Evolutionary conservation across 2,888 invertebrate genomes (phyloP).

Genomic region (Margaritifera margaritifera): DNA sequence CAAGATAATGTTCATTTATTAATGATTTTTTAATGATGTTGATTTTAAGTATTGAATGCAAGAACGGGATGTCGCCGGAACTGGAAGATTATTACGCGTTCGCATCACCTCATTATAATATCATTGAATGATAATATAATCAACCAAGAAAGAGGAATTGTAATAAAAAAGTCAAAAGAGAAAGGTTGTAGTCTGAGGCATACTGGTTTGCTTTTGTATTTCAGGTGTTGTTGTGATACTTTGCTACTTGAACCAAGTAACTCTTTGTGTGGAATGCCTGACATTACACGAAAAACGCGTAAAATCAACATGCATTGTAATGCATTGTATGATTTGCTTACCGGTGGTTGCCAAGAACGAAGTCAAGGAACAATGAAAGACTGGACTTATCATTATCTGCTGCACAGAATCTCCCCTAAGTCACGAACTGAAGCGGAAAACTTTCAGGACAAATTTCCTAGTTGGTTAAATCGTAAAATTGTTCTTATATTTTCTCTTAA

Average conservation of each 20-base stretch:
- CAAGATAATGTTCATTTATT: too few species aligned
- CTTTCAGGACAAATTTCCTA: constrained; percentile 47
- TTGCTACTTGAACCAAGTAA: constrained; percentile 62
- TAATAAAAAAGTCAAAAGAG: too few species aligned
- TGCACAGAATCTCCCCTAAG: constrained; percentile 38
- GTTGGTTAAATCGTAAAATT: constrained; percentile 37
- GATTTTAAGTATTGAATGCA: too few species aligned
- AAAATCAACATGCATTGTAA: constrained; percentile 25
- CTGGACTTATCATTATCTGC: constrained; percentile 63
- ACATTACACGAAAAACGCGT: constrained; percentile 58
- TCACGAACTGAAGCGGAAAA: constrained; percentile 44
- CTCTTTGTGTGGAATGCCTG: constrained; percentile 61
- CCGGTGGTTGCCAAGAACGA: constrained; percentile 38
- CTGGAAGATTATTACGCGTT: too few species aligned
- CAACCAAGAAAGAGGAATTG: too few species aligned
- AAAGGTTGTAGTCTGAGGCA: not conserved
- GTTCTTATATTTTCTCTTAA: constrained; percentile 35
- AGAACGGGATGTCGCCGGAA: too few species aligned
- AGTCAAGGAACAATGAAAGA: constrained; percentile 28
- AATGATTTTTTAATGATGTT: too few species aligned
- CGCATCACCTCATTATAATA: too few species aligned
- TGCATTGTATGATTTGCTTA: constrained; percentile 51
- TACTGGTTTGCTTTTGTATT: constrained; percentile 9
- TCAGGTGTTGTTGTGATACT: constrained; percentile 61
- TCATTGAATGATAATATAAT: too few species aligned